Percentiles rank a stretch among this genome's conserved stretches.
Evolutionary conservation across 2,888 invertebrate genomes (phyloP).

Genomic region (Drosophila kokeensis): DNA sequence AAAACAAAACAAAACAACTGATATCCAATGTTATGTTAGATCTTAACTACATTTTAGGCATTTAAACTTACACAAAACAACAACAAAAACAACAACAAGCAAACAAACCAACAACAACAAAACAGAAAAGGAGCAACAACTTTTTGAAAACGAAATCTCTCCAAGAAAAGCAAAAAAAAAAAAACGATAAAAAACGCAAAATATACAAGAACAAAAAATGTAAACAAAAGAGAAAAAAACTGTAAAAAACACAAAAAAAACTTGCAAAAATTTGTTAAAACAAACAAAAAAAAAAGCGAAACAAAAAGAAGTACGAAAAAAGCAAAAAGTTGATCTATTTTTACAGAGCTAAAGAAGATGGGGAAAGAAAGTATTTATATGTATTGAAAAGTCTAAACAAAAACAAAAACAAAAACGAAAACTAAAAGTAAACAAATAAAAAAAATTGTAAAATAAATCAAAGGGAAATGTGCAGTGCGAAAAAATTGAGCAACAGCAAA

Average conservation of each 20-base stretch:
- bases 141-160: constrained; percentile 81
- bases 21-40: constrained; percentile 76
- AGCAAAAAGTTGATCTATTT: constrained; percentile 78
- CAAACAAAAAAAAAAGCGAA: constrained; percentile 46
- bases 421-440: constrained; percentile 58
- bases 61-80: constrained; percentile 61
- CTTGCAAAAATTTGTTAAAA: constrained; percentile 71
- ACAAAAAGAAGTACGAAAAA: constrained; percentile 54
- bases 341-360: constrained; percentile 74
- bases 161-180: constrained; percentile 53
- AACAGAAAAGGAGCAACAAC: constrained; percentile 63
- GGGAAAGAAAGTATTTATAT: constrained; percentile 69
- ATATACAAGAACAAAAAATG: constrained; percentile 59
- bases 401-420: constrained; percentile 42
- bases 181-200: constrained; percentile 45
- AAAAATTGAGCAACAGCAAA: constrained; percentile 46
- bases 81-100: constrained; percentile 39
- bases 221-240: constrained; percentile 52
- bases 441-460: constrained; percentile 16
- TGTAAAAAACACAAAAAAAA: constrained; percentile 59
- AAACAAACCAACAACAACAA: constrained; percentile 54
- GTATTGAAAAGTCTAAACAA: constrained; percentile 67
- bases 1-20: constrained; percentile 50
- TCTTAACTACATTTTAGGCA: constrained; percentile 77
- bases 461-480: constrained; percentile 1